phyloP scores from a whole-genome alignment of 2,797 vertebrate genomes.

The Premnoplex brunnescens region DNA sequence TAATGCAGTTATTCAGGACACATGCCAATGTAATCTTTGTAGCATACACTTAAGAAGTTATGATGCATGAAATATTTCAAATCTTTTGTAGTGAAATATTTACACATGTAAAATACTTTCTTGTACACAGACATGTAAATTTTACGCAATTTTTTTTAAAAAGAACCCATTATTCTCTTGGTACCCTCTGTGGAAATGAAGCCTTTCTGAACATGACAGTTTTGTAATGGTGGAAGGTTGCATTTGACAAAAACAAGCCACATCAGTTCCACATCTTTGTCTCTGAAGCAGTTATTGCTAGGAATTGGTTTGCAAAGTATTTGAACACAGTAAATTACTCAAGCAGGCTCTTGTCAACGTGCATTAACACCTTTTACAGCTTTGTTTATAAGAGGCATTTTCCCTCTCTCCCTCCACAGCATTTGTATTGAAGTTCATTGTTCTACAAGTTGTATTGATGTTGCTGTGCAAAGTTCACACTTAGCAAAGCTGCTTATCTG shows the following conservation, averaged over 20 bases:
- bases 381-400: not conserved
- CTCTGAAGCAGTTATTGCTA: not conserved
- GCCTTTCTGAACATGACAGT: not conserved
- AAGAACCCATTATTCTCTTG: not conserved
- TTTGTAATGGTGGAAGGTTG: not conserved
- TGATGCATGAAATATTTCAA: not conserved
- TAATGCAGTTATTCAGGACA: not conserved
- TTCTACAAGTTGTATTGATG: slow-evolving; percentile 44
- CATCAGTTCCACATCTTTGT: not conserved
- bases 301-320: not conserved
- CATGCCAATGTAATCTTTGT: not conserved
- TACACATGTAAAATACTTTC: not conserved
- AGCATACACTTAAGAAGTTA: not conserved
- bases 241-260: not conserved
- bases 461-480: slow-evolving; percentile 29
- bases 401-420: not conserved
- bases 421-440: slow-evolving; percentile 21
- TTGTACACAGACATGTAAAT: not conserved
- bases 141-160: not conserved
- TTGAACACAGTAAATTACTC: slow-evolving; percentile 17
- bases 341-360: not conserved
- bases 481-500: slow-evolving; percentile 51
- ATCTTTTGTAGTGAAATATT: not conserved
- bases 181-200: not conserved
- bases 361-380: slow-evolving; percentile 35